phyloP scores from a whole-genome alignment of 2,888 invertebrate species.

The Latrodectus elegans region DNA sequence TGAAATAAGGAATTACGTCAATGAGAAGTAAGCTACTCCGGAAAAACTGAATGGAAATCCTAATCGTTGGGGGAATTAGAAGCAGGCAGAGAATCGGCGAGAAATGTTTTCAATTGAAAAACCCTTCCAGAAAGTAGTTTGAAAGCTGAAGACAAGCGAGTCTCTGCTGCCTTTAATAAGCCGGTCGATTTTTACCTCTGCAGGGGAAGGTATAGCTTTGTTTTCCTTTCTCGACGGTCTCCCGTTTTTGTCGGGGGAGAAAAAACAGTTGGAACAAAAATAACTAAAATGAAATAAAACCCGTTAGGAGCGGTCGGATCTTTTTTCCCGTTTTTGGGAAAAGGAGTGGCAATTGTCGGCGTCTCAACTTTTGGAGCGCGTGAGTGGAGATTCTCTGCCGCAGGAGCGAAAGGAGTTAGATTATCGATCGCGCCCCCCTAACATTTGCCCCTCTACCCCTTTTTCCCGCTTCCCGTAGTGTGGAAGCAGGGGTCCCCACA shows the following conservation, averaged over 20 bases:
- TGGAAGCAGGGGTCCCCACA: not conserved
- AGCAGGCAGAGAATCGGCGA: not conserved
- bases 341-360: not conserved
- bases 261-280: not conserved
- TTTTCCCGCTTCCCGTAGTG: not conserved
- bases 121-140: not conserved
- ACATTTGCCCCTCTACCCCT: not conserved
- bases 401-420: not conserved
- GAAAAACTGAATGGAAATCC: not conserved
- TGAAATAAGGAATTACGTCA: not conserved
- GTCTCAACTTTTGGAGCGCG: not conserved
- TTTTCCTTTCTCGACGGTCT: not conserved
- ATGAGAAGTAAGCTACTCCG: not conserved
- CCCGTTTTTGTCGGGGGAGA: not conserved
- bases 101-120: conserved; percentile 2
- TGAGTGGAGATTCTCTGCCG: not conserved
- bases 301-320: not conserved
- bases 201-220: not conserved
- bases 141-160: not conserved
- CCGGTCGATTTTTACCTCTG: not conserved
- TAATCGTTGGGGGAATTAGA: not conserved
- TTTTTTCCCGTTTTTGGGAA: not conserved
- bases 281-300: too few relatives aligned
- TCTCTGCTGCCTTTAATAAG: not conserved
- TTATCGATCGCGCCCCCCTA: conserved; percentile 2